Conservation (phyloP, 2,888 invertebrate genomes). For the Cantharis nigra region DNA sequence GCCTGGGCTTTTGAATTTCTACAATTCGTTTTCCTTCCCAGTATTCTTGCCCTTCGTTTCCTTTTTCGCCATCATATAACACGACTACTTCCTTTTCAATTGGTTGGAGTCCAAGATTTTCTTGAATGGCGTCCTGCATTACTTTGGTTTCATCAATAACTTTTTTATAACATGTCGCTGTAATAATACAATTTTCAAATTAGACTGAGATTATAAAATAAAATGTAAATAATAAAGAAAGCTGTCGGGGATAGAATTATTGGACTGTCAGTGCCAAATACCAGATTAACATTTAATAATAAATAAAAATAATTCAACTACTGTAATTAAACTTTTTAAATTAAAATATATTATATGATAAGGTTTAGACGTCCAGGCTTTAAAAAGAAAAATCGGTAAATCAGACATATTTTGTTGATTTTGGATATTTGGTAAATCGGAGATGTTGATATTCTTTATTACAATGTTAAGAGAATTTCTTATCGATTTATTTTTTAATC, state of each 20-base stretch:
- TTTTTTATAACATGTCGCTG: conserved; percentile 84
- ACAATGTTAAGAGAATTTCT: too few species aligned
- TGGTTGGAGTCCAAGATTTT: conserved; percentile 70
- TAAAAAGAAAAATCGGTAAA: neutral
- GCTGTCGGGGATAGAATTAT: too few species aligned
- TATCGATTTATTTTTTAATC: neutral
- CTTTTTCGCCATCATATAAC: conserved; percentile 81
- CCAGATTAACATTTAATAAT: too few species aligned
- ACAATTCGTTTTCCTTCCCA: conserved; percentile 78
- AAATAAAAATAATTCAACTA: neutral
- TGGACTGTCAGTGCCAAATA: too few species aligned
- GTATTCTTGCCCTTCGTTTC: conserved; percentile 64
- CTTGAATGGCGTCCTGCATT: conserved; percentile 77
- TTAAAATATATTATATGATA: too few species aligned
- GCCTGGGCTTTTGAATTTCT: conserved; percentile 83
- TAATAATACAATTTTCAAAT: neutral
- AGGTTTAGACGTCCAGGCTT: neutral
- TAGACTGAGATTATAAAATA: neutral
- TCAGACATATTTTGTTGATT: too few species aligned
- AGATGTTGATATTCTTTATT: too few species aligned
- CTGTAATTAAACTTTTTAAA: neutral
- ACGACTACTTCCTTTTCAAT: conserved; percentile 85
- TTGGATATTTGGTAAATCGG: too few species aligned
- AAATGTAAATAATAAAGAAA: too few species aligned
- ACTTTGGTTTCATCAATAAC: conserved; percentile 79